These are phyloP conservation scores for Molorchus minor DNA, from an alignment of 2,888 invertebrate species.

Conservation along the genomic window DNA sequence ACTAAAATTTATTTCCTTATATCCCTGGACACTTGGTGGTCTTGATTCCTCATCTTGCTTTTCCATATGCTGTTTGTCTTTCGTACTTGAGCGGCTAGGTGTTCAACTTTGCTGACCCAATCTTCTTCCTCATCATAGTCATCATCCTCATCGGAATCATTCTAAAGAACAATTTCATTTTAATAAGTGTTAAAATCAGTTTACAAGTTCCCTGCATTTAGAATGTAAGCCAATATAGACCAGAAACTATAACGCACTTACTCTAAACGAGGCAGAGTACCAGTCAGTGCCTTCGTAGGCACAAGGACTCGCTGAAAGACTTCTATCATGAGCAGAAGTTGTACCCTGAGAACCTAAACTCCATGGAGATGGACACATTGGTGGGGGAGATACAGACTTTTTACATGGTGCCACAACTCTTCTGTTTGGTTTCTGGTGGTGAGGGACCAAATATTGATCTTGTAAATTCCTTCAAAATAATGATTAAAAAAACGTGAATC, in stretches of 20 bases:
- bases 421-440: conserved; percentile 15
- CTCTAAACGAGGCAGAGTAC: conserved; percentile 50
- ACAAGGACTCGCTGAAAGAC: conserved; percentile 46
- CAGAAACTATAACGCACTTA: conserved; percentile 27
- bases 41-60: conserved; percentile 41
- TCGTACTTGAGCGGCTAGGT: conserved; percentile 49
- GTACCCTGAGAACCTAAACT: conserved; percentile 51
- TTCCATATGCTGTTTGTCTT: conserved; percentile 50
- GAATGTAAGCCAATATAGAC: neutral
- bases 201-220: neutral
- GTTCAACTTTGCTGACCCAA: conserved; percentile 49
- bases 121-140: conserved; percentile 47
- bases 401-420: conserved; percentile 21
- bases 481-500: too few relatives aligned
- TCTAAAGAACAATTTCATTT: conserved; percentile 34
- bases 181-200: neutral
- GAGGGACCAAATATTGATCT: too few relatives aligned
- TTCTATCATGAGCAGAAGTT: conserved; percentile 44
- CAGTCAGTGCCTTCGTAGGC: conserved; percentile 45
- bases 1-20: conserved; percentile 37
- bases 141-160: conserved; percentile 46
- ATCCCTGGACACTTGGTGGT: conserved; percentile 45
- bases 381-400: conserved; percentile 26
- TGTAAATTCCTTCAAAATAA: too few relatives aligned
- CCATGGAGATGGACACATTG: conserved; percentile 45